Base-by-base conservation (phyloP, 2,113 vertebrate genomes). In the Onychorhynchus coronatus region DNA sequence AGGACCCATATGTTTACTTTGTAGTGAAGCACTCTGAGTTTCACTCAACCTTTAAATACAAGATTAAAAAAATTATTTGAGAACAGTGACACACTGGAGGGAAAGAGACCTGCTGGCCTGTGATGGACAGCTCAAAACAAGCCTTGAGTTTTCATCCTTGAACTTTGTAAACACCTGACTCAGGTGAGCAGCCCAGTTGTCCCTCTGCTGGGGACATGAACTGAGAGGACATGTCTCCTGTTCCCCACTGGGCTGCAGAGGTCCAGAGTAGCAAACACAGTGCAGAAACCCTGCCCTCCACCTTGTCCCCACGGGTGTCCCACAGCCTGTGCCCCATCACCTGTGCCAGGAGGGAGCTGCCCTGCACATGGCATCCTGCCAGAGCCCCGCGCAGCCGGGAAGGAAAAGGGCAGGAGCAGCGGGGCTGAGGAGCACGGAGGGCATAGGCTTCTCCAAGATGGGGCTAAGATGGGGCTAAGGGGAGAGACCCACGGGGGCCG, bases 1-100 rank as follows among this genome's bases (percentile, higher is more conserved):
- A 46, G 50, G 85, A 91, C 47, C 55, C 85, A 70, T 62, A 56
- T 44, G 35, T 84, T 92, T 83, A 28, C 74, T 55, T 71, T 28
- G 3, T 2, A n/a, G 85, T 17, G 35, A 75, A 61, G 52, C 27
- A 12, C 56, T 85, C 28, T 1, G 41, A 76, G 37, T 49, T 81
- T 24, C 30, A 37, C 39, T 2, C 39, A 72, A 65, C 63, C 75
- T 35, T 68, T 79, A 39, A 70, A 85, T 55, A 11, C 4, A 42
- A 25, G 15, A 41, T 30, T 53, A 19, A 5, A 25, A 65, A 44
- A 30, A 35, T 13, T 2, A 46, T 30, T 55, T 31, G 13, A 41
- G 24, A 82, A 6, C 1, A 2, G 24, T 12, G 23, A 19, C 24
- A 28, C 44, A 19, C 1, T 0, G 3, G 18, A 15, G 24, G 7